Evolutionary conservation across 2,797 vertebrate genomes (phyloP).

Genomic region (Falco novaeseelandiae): DNA sequence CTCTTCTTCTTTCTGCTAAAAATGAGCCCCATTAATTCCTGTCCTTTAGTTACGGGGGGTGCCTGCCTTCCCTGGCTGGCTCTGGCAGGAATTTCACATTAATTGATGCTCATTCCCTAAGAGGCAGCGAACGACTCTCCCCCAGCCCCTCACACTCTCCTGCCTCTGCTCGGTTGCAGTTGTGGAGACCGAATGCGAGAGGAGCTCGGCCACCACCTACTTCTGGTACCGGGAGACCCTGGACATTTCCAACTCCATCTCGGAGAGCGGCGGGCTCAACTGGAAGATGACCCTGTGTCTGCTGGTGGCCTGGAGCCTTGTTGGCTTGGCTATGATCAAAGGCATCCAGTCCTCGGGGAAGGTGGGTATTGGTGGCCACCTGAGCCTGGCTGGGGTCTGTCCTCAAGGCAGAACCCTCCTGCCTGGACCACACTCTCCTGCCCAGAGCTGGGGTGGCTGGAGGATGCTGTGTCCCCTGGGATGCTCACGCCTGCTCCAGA

Average conservation of each 20-base stretch:
- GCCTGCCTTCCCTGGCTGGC: background rate
- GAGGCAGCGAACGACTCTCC: rapidly evolving
- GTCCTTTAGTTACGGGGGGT: background rate
- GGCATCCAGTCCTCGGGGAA: conserved; percentile 98
- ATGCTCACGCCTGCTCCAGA: background rate
- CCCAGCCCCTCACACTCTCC: background rate
- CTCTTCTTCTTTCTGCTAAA: background rate
- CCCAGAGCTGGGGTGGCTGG: background rate
- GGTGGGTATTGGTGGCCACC: conserved; percentile 70
- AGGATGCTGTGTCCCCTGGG: background rate
- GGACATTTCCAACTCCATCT: conserved; percentile 94
- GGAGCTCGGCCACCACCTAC: conserved; percentile 96
- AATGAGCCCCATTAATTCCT: background rate
- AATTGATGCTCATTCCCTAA: background rate
- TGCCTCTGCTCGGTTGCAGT: conserved; percentile 74
- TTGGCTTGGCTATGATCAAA: conserved; percentile 94
- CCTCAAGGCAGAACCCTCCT: background rate
- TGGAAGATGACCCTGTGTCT: conserved; percentile 97
- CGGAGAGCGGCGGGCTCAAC: conserved; percentile 92
- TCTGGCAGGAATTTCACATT: background rate
- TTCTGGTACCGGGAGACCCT: conserved; percentile 97
- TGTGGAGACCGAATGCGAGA: conserved; percentile 92
- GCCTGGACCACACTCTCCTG: background rate
- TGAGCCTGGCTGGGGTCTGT: background rate
- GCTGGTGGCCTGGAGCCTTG: conserved; percentile 91